Evolutionary conservation across 2,888 invertebrate genomes (phyloP).

Genomic region (Dorcus parallelipipedus): DNA sequence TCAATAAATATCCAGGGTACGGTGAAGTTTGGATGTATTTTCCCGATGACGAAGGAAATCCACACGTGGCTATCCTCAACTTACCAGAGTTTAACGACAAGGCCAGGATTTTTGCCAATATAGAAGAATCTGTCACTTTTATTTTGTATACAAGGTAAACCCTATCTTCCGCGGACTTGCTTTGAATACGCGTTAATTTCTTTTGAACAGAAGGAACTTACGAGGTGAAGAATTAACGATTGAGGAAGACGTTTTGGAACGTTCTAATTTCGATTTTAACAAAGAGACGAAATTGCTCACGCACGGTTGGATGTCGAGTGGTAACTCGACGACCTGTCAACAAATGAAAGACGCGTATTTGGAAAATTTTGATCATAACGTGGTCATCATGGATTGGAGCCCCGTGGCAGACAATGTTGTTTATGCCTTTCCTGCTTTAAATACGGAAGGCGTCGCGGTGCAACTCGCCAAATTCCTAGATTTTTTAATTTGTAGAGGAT

Average conservation of each 20-base stretch:
- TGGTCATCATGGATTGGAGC: conserved; percentile 53
- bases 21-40: conserved; percentile 52
- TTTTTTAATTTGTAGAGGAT: conserved; percentile 39
- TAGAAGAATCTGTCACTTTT: conserved; percentile 48
- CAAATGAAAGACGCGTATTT: conserved; percentile 50
- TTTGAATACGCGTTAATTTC: too few species aligned
- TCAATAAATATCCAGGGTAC: conserved; percentile 38
- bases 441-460: conserved; percentile 52
- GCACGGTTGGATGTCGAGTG: conserved; percentile 54
- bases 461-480: conserved; percentile 49
- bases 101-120: conserved; percentile 27
- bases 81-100: conserved; percentile 35
- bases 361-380: conserved; percentile 49
- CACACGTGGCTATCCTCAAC: conserved; percentile 32
- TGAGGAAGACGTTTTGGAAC: conserved; percentile 13
- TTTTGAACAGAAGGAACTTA: background rate
- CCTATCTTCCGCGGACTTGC: too few species aligned
- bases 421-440: conserved; percentile 38
- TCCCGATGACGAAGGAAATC: conserved; percentile 49
- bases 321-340: conserved; percentile 45
- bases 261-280: conserved; percentile 10
- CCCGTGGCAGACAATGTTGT: conserved; percentile 32
- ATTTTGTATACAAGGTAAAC: conserved; percentile 48
- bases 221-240: background rate
- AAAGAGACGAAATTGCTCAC: conserved; percentile 50